These are phyloP conservation scores for Arremon aurantiirostris DNA, from an alignment of 2,797 vertebrate genomes.

Conservation along the genomic window DNA sequence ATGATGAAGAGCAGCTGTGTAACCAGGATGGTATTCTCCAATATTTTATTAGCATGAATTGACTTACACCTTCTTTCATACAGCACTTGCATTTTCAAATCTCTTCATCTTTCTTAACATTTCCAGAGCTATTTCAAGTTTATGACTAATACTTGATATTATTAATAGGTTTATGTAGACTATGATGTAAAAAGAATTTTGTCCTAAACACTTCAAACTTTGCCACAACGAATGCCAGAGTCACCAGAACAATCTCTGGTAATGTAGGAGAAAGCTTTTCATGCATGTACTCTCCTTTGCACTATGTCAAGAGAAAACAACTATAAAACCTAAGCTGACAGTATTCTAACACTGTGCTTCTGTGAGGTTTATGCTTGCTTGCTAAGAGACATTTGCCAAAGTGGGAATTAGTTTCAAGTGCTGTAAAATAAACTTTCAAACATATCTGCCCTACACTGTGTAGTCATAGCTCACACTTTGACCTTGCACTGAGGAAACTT, in stretches of 20 bases:
- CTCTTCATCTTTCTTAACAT: background rate
- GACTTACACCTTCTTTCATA: background rate
- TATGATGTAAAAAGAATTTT: background rate
- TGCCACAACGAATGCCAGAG: background rate
- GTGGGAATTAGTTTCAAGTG: background rate
- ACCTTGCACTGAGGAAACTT: background rate
- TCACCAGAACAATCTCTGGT: background rate
- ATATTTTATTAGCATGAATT: background rate
- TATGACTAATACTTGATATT: background rate
- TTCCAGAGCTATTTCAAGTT: background rate
- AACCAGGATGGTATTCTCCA: background rate
- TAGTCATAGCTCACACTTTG: background rate
- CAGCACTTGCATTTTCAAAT: background rate
- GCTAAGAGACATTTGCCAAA: background rate
- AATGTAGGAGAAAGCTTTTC: background rate
- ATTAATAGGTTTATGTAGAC: background rate
- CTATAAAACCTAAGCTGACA: background rate
- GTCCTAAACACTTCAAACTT: background rate
- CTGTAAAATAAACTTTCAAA: background rate
- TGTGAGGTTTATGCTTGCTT: background rate
- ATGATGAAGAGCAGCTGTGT: background rate
- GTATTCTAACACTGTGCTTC: background rate
- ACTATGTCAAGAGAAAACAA: background rate
- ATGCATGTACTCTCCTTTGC: background rate
- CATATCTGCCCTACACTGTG: background rate